These are phyloP conservation scores for Tetrao urogallus DNA, from an alignment of 2,113 vertebrate species.

Conservation along the genomic window DNA sequence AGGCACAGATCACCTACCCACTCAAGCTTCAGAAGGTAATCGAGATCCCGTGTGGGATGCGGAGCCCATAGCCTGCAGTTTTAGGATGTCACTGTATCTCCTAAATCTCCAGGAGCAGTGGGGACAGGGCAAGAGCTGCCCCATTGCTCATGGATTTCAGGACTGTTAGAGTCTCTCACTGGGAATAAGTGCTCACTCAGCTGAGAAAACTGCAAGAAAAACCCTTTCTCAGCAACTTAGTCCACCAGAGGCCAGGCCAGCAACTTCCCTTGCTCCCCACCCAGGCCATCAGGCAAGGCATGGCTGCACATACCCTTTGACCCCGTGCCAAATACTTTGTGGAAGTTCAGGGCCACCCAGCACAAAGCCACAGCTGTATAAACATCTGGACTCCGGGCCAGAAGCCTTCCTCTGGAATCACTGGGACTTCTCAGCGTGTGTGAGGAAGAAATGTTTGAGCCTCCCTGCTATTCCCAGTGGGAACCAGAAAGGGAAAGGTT, in stretches of 20 bases:
- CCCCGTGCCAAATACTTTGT: fast-evolving
- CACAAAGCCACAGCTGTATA: slow-evolving; percentile 43
- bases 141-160: not conserved
- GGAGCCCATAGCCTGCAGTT: not conserved
- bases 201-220: not conserved
- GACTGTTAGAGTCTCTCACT: not conserved
- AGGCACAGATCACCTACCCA: fast-evolving
- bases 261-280: not conserved
- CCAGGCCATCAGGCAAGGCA: not conserved
- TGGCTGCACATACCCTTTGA: not conserved
- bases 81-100: not conserved
- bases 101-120: fast-evolving
- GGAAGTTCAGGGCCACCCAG: slow-evolving; percentile 32
- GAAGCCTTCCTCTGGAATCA: not conserved
- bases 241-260: not conserved
- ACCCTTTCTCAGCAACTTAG: slow-evolving; percentile 8
- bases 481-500: not conserved
- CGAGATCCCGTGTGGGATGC: not conserved
- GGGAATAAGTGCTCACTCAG: not conserved
- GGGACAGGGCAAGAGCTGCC: not conserved
- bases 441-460: not conserved
- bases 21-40: not conserved
- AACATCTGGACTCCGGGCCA: not conserved
- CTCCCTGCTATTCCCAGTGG: not conserved
- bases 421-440: not conserved